These are phyloP conservation scores for Glandiceps talaboti DNA, from an alignment of 53 echinoderm and acorn worm species.

Conservation along the genomic window DNA sequence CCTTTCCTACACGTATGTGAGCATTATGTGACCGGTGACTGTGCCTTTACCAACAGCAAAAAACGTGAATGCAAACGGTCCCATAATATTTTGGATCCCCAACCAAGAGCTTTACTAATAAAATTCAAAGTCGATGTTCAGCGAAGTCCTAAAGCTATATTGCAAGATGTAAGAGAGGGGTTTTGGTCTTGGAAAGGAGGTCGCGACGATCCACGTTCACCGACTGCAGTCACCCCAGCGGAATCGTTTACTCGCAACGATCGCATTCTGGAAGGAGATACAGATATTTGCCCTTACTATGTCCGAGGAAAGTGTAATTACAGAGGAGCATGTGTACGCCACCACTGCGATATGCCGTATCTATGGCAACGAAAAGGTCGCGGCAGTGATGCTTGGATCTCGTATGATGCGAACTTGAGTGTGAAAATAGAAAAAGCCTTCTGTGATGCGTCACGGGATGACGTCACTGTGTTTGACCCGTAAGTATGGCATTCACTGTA, in stretches of 20 bases:
- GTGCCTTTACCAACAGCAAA: background rate
- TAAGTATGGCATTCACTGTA: too few relatives aligned
- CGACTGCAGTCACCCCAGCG: background rate
- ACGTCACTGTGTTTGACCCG: background rate
- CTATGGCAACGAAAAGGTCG: conserved; percentile 11
- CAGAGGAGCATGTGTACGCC: conserved; percentile 6
- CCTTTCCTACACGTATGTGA: conserved; percentile 22
- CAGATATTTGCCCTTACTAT: conserved; percentile 16
- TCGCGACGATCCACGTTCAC: background rate
- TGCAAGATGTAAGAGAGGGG: conserved; percentile 1
- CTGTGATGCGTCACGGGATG: conserved; percentile 3
- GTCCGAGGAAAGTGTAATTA: conserved; percentile 27
- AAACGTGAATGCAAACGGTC: conserved; percentile 1
- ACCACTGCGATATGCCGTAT: conserved; percentile 19
- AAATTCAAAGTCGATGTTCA: conserved; percentile 2
- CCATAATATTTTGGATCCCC: conserved; percentile 6
- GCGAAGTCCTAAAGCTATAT: background rate
- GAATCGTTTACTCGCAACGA: background rate
- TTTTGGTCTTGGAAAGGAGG: background rate
- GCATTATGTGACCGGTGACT: conserved; percentile 18
- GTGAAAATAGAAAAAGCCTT: conserved; percentile 8
- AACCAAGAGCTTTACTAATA: background rate
- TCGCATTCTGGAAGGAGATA: background rate
- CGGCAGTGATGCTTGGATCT: conserved; percentile 8
- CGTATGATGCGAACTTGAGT: background rate